Evolutionary conservation across 2,888 invertebrate species (phyloP).

Genomic region (Pyrgus malvae): DNA sequence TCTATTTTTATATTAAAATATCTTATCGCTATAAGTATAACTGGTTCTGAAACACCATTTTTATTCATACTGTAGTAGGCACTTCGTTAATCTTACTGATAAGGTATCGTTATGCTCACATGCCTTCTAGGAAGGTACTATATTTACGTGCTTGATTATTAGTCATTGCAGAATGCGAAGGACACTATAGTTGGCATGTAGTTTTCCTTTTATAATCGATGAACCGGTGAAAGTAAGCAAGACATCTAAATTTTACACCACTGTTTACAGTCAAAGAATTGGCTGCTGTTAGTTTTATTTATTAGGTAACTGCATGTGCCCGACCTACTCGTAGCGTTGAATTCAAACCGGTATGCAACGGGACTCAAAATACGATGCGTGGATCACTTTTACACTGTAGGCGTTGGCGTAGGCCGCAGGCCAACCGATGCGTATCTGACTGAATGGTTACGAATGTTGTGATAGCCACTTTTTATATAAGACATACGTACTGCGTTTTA

Average conservation of each 20-base stretch:
- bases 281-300: slow-evolving; percentile 26
- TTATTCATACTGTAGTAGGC: neutral
- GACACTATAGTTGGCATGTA: neutral
- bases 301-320: slow-evolving; percentile 20
- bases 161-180: no score
- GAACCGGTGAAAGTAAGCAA: slow-evolving; percentile 29
- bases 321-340: slow-evolving; percentile 23
- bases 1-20: no score
- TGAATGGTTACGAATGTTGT: no score
- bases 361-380: slow-evolving; percentile 3
- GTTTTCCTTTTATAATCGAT: neutral
- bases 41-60: no score
- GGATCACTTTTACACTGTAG: neutral
- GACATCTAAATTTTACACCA: neutral
- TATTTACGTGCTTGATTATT: neutral
- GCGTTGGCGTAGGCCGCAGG: neutral
- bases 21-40: no score
- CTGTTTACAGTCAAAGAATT: slow-evolving; percentile 33
- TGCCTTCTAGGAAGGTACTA: neutral
- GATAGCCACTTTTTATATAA: no score
- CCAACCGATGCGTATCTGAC: neutral
- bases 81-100: slow-evolving; percentile 3
- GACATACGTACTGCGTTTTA: no score
- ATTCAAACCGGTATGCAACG: slow-evolving; percentile 32
- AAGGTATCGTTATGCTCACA: neutral